phyloP scores from a whole-genome alignment of 2,797 vertebrate genomes.

The Morus bassanus region DNA sequence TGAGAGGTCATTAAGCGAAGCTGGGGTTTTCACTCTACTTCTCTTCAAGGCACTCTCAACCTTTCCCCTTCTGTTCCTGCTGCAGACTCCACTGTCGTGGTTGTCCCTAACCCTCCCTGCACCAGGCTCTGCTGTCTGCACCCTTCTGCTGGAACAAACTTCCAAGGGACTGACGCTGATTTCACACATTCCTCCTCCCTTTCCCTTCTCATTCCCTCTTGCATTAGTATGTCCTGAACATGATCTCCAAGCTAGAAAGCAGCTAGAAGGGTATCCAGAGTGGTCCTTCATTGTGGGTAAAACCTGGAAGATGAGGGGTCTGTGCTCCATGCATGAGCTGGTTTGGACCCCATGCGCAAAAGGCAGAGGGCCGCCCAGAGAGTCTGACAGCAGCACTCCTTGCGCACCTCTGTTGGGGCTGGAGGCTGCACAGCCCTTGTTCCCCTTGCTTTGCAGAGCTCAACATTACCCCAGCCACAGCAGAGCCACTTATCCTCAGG shows the following conservation, averaged over 20 bases:
- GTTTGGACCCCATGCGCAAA: not conserved
- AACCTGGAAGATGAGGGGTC: not conserved
- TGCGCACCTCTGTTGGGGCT: accelerated
- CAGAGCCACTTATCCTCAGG: not conserved
- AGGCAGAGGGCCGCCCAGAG: not conserved
- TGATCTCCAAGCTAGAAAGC: not conserved
- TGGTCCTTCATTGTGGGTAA: not conserved
- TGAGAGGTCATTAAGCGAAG: not conserved
- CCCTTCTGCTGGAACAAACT: not conserved
- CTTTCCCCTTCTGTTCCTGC: not conserved
- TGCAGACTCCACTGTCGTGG: not conserved
- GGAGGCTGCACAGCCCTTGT: not conserved
- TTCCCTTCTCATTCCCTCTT: not conserved
- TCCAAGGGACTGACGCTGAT: not conserved
- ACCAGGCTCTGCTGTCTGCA: not conserved
- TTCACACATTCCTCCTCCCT: not conserved
- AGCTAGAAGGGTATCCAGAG: not conserved
- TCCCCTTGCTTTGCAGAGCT: not conserved
- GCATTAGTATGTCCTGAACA: not conserved
- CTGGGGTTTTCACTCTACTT: not conserved
- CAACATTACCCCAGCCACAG: not conserved
- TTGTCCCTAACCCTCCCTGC: not conserved
- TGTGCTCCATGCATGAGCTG: not conserved
- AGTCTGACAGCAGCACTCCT: not conserved
- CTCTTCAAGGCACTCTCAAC: not conserved